Conservation (phyloP, 2,797 vertebrate species). For the Pseudopleuronectes americanus region DNA sequence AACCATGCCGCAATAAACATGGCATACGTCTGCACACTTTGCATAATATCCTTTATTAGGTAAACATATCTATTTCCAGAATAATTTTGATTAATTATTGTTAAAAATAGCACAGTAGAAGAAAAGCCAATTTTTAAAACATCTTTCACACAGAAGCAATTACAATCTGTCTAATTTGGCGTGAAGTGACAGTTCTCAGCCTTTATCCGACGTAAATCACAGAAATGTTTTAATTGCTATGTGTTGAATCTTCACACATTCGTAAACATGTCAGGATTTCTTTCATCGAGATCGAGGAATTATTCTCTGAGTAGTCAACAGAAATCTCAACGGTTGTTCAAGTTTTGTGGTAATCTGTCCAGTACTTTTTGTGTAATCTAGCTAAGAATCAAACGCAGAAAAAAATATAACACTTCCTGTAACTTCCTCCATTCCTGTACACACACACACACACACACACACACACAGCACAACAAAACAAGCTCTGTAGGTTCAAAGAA, state of each 20-base stretch:
- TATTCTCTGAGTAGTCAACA: too few relatives aligned
- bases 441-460: neutral
- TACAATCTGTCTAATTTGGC: slow-evolving; percentile 26
- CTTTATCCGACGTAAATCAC: slow-evolving; percentile 37
- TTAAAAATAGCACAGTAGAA: neutral
- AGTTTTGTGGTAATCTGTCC: too few relatives aligned
- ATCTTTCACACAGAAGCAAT: neutral
- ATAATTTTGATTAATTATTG: slow-evolving; percentile 22
- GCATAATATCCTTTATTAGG: slow-evolving; percentile 24
- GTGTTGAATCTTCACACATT: too few relatives aligned
- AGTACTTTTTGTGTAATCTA: too few relatives aligned
- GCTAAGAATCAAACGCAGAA: too few relatives aligned
- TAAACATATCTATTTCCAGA: slow-evolving; percentile 8
- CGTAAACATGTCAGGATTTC: too few relatives aligned
- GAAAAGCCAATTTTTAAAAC: slow-evolving; percentile 2
- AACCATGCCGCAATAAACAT: slow-evolving; percentile 27
- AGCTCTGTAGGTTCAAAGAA: slow-evolving; percentile 38
- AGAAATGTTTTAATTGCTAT: neutral
- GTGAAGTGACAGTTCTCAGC: slow-evolving; percentile 16
- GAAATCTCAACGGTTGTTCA: too few relatives aligned
- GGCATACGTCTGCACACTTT: slow-evolving; percentile 15
- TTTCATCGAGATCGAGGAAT: too few relatives aligned
- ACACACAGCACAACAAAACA: neutral
- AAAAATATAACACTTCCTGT: too few relatives aligned
- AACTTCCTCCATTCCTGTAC: too few relatives aligned